Base-by-base conservation (phyloP, 2,888 invertebrate species). In the Campopleginae sp. region DNA sequence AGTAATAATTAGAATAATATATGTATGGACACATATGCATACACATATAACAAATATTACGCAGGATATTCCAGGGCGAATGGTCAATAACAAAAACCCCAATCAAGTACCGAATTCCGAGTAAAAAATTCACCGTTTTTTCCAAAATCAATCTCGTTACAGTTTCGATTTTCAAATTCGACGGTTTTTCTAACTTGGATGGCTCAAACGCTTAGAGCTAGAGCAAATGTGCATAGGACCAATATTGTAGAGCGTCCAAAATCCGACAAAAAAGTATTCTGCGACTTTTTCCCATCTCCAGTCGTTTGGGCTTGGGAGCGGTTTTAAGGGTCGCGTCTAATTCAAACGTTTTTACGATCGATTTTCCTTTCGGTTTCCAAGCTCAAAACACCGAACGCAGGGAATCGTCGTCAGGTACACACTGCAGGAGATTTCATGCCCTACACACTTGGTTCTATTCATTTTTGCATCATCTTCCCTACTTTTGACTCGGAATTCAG, bases 1-100 rank as follows among this genome's bases (percentile, higher is more conserved):
- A 89, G 88, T 89, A 91, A 91, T 65, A 89, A 91, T 87, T 91
- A 90, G 89, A 87, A 89, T 86, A 86, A 89, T 48, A 74, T 54
- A 77, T 48, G 65, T 63, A 65, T 51, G 46, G 17, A 68, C 8
- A 46, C 27, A 27, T 46, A 46, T 46, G 46, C 27, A 68, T 68
- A 46, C 27, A 46, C 46, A 27, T 68, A 46, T 38, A 1, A 38
- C n/a, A 38, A 38, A 38, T 14, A 58, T 58, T 58, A 27, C 14
- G 42, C 44, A 68, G 58, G 58, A 58, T 58, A 27, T 58, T 5
- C 27, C 58, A 14, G 58, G 14, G 14, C 23, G 23, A 27, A 58
- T 58, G 12, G 58, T 58, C 58, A 58, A 27, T 27, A 27, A 58
- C 23, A 58, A 23, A 14, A 58, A 58, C 27, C 27, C 14, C 7